These are phyloP conservation scores for Dendrolimus houi DNA, from an alignment of 2,888 invertebrate genomes.

Conservation along the genomic window DNA sequence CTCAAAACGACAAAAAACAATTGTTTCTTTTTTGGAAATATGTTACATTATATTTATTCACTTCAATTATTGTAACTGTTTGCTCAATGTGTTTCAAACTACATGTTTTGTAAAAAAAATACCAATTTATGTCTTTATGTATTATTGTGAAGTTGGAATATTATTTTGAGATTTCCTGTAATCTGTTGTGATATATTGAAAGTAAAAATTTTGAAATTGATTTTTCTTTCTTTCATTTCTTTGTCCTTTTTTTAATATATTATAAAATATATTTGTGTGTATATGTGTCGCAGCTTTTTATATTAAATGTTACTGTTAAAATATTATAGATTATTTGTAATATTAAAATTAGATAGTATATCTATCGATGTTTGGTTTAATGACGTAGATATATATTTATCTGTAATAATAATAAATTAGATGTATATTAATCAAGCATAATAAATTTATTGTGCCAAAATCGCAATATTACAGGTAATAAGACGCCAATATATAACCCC, in stretches of 20 bases:
- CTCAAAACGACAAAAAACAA: slow-evolving; percentile 46
- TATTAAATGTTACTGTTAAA: slow-evolving; percentile 39
- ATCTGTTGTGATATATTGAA: slow-evolving; percentile 27
- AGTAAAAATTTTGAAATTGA: slow-evolving; percentile 57
- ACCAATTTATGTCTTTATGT: slow-evolving; percentile 30
- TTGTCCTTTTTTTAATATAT: slow-evolving; percentile 33
- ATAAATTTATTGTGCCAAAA: slow-evolving; percentile 51
- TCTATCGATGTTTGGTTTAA: slow-evolving; percentile 40
- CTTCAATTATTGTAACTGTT: slow-evolving; percentile 55
- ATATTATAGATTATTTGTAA: slow-evolving; percentile 21
- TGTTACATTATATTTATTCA: slow-evolving; percentile 36
- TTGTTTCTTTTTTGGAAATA: slow-evolving; percentile 18
- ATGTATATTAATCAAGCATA: slow-evolving; percentile 26
- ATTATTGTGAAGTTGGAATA: slow-evolving; percentile 48
- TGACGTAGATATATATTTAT: slow-evolving; percentile 31
- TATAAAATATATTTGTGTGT: slow-evolving; percentile 36
- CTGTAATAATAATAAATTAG: slow-evolving; percentile 9
- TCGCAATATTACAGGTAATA: slow-evolving; percentile 54
- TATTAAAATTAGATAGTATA: slow-evolving; percentile 30
- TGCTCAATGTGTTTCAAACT: slow-evolving; percentile 54
- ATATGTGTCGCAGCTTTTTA: slow-evolving; percentile 50
- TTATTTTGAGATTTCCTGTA: slow-evolving; percentile 58
- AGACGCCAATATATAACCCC: slow-evolving; percentile 46
- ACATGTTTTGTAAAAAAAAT: slow-evolving; percentile 20
- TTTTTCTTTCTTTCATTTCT: slow-evolving; percentile 51